Base-by-base conservation (phyloP, 2,888 invertebrate genomes). In the Orchesellides sinensis region DNA sequence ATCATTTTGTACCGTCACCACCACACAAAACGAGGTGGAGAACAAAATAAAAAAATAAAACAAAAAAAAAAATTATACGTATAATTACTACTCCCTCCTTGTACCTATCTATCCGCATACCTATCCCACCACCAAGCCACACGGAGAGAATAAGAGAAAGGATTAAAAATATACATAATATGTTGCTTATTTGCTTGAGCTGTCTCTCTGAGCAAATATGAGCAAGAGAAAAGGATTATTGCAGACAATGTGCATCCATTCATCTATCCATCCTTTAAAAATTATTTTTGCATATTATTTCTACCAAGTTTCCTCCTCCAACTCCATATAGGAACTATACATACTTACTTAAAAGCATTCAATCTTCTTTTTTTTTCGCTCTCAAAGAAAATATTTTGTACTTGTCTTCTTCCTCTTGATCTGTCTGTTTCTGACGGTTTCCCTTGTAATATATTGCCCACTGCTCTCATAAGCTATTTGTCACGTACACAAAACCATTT, bases 401-500 rank as follows among this genome's bases (percentile, higher is more conserved):
- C 25, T 32, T 74, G 52, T 72, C 68, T 80, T 68, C 49, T 66
- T 68, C 61, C 61, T 70, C 47, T 74, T 80, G 52, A 82, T 82
- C 75, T 75, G 82, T 82, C 82, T 82, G 82, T 29, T 68, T 59
- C 54, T 82, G 82, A 82, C 74, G 82, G 82, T 66, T 69, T 69
- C 52, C 27, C 63, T 61, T 6, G 82, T 82, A 63, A 82, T 54
- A 75, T 82, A 82, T 82, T 82, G 63, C 82, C 54, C 59, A 74
- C 69, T 82, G 68, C 68, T 74, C 69, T 82, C 69, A 69, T 69
- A 82, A 74, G 82, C 75, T 75, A 82, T 82, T 82, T 82, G 82
- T 82, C 82, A 82, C 54, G 82, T 75, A 82, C 19, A 79, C 27
- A 59, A 56, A 56, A 56, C 56, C 23, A 12, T 27, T 8, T 12